These are phyloP conservation scores for Oceanites oceanicus DNA, from an alignment of 2,113 vertebrate species.

Conservation along the genomic window DNA sequence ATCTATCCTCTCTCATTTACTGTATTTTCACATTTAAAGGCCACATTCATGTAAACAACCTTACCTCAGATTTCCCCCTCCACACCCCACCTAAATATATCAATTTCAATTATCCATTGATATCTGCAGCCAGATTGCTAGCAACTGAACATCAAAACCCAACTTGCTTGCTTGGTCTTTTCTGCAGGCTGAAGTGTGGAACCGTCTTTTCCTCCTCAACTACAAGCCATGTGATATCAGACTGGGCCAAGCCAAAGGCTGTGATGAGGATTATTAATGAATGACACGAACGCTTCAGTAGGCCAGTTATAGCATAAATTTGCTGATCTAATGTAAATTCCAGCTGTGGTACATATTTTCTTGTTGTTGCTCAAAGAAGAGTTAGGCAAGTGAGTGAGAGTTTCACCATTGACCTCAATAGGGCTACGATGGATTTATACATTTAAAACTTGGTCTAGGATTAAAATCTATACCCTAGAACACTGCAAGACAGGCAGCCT, in stretches of 20 bases:
- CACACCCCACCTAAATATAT: background rate
- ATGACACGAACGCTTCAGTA: background rate
- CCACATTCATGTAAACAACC: background rate
- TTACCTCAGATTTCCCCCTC: background rate
- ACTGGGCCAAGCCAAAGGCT: background rate
- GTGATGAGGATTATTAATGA: background rate
- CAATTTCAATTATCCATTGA: background rate
- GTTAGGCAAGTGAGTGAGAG: background rate
- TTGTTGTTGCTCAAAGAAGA: background rate
- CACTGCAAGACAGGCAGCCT: background rate
- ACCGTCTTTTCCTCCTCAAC: background rate
- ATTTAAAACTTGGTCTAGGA: background rate
- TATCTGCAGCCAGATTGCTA: background rate
- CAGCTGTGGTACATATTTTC: background rate
- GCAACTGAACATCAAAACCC: background rate
- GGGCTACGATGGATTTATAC: background rate
- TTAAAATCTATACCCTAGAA: background rate
- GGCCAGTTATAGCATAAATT: background rate
- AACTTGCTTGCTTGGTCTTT: background rate
- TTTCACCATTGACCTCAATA: background rate
- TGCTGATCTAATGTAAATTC: background rate
- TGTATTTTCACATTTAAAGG: background rate
- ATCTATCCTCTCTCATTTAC: background rate
- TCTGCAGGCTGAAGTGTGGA: background rate
- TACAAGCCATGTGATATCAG: background rate